These are phyloP conservation scores for Misgurnus anguillicaudatus DNA, from an alignment of 2,113 vertebrate genomes.

Conservation along the genomic window DNA sequence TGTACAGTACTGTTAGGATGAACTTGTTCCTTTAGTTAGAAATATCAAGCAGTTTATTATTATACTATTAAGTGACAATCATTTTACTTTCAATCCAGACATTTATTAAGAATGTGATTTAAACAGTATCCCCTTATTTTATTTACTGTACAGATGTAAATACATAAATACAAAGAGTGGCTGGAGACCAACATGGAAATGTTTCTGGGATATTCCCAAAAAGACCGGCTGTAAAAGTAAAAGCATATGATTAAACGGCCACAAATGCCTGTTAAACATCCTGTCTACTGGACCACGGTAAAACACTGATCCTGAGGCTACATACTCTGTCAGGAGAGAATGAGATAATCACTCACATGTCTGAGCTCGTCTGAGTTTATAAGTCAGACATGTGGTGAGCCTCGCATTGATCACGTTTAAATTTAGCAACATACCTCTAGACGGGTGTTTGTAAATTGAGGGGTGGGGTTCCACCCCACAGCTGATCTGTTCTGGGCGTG, in stretches of 20 bases:
- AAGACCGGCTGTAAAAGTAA: neutral
- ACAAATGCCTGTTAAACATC: neutral
- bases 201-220: neutral
- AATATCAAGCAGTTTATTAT: too few relatives aligned
- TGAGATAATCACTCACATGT: conserved; percentile 26
- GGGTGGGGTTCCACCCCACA: conserved; percentile 31
- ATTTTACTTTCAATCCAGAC: too few relatives aligned
- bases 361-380: neutral
- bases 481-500: conserved; percentile 3
- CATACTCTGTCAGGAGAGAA: neutral
- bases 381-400: conserved; percentile 19
- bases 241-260: neutral
- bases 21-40: too few relatives aligned
- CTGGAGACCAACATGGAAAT: neutral
- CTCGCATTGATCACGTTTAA: conserved; percentile 30
- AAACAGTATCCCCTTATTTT: too few relatives aligned
- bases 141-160: too few relatives aligned
- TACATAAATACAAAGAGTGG: neutral
- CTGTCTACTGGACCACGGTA: neutral
- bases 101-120: too few relatives aligned
- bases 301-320: neutral
- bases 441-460: conserved; percentile 30
- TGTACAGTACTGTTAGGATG: too few relatives aligned
- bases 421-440: conserved; percentile 38
- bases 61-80: too few relatives aligned